Evolutionary conservation across 2,113 vertebrate genomes (phyloP).

Genomic region (Carlito syrichta): DNA sequence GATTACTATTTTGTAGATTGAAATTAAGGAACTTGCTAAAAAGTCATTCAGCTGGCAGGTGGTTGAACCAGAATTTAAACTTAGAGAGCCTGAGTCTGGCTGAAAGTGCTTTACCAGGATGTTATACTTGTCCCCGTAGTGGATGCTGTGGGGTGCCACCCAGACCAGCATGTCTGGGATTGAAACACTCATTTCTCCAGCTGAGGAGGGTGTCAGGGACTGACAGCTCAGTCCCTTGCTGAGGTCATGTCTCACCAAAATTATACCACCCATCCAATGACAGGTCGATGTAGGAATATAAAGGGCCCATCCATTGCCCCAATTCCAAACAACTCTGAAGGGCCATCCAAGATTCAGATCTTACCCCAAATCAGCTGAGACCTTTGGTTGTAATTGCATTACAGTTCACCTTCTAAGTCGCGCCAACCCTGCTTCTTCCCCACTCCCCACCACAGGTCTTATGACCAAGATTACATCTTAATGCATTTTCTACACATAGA

Average conservation of each 20-base stretch:
- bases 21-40: not conserved
- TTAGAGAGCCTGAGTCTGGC: not conserved
- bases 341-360: not conserved
- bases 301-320: not conserved
- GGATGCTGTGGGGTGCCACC: no score
- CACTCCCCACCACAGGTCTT: fast-evolving
- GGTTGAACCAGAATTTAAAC: not conserved
- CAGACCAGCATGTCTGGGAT: no score
- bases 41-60: not conserved
- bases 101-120: not conserved
- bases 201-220: not conserved
- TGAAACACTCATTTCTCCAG: not conserved
- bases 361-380: not conserved
- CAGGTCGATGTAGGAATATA: fast-evolving
- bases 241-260: not conserved
- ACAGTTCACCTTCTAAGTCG: not conserved
- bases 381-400: not conserved
- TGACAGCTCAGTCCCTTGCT: not conserved
- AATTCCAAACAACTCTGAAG: not conserved
- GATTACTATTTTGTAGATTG: not conserved
- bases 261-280: not conserved
- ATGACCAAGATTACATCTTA: fast-evolving
- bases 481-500: not conserved
- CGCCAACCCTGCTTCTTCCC: not conserved
- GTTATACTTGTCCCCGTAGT: fast-evolving